A percentile compares a stretch with the other conserved stretches of the same genome.
These are phyloP conservation scores for Coilia nasus DNA, from an alignment of 2,797 vertebrate genomes.

Conservation along the genomic window DNA sequence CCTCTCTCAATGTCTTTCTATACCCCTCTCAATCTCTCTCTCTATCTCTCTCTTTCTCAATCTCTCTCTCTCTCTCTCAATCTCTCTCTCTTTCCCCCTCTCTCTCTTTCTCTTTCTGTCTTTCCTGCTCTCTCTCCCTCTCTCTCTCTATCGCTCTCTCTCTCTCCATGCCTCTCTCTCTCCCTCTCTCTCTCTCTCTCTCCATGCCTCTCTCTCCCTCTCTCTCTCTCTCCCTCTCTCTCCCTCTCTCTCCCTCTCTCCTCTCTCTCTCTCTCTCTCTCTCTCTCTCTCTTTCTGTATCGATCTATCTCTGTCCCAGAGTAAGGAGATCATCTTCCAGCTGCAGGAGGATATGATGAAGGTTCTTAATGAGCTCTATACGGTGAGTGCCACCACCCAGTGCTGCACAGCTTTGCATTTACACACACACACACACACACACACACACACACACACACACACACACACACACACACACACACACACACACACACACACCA, in stretches of 20 bases:
- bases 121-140: conserved; percentile 3
- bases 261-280: background rate
- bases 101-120: background rate
- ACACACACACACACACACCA: too few relatives aligned
- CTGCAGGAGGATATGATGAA: conserved; percentile 99
- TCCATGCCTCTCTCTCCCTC: background rate
- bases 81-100: too few relatives aligned
- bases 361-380: conserved; percentile 97
- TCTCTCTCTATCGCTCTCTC: background rate
- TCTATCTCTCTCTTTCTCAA: background rate
- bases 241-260: too few relatives aligned
- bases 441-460: too few relatives aligned
- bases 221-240: background rate
- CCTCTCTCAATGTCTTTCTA: too few relatives aligned
- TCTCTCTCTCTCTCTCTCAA: background rate
- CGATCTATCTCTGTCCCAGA: conserved; percentile 74
- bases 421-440: background rate
- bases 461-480: too few relatives aligned
- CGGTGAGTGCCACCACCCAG: conserved; percentile 77
- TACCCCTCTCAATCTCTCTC: background rate
- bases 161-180: conserved; percentile 43
- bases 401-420: background rate
- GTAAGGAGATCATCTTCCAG: conserved; percentile 97
- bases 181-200: too few relatives aligned
- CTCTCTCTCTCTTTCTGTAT: conserved; percentile 17